Evolutionary conservation across 2,113 vertebrate genomes (phyloP).

Genomic region (Rhynchopsitta pachyrhyncha): DNA sequence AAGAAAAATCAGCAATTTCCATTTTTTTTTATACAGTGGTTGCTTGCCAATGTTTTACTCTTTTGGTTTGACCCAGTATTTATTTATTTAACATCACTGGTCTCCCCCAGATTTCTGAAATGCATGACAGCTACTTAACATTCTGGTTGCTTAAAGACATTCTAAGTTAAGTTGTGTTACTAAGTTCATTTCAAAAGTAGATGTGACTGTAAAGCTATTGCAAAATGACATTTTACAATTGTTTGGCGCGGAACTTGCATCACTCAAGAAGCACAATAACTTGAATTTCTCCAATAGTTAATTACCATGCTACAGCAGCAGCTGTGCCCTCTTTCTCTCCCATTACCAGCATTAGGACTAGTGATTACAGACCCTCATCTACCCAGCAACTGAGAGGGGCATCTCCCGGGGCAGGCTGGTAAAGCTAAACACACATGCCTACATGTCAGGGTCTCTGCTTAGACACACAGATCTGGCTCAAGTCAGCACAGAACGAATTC

Average conservation of each 20-base stretch:
- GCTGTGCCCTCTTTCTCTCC: not conserved
- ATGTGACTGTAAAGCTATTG: not conserved
- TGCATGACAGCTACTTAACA: not conserved
- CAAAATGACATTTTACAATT: not conserved
- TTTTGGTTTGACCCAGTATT: not conserved
- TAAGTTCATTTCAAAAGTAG: not conserved
- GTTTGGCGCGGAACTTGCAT: not conserved
- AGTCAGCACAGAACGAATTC: not conserved
- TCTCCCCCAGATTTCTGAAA: not conserved
- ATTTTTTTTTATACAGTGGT: not conserved
- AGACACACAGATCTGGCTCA: too few relatives aligned
- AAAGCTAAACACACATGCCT: rapidly evolving
- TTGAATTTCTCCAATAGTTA: not conserved
- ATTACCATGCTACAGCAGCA: not conserved
- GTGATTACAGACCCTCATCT: rapidly evolving
- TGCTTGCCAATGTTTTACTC: not conserved
- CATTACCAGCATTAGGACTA: not conserved
- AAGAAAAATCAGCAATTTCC: not conserved
- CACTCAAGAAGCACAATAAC: not conserved
- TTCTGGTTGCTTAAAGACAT: not conserved
- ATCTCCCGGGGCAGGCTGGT: rapidly evolving
- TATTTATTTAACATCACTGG: not conserved
- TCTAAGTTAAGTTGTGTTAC: not conserved
- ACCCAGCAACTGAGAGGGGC: not conserved
- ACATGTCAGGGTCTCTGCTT: rapidly evolving